Evolutionary conservation across 1,140 invertebrate genomes (phyloP).

Genomic region (Lanistes nyassanus): DNA sequence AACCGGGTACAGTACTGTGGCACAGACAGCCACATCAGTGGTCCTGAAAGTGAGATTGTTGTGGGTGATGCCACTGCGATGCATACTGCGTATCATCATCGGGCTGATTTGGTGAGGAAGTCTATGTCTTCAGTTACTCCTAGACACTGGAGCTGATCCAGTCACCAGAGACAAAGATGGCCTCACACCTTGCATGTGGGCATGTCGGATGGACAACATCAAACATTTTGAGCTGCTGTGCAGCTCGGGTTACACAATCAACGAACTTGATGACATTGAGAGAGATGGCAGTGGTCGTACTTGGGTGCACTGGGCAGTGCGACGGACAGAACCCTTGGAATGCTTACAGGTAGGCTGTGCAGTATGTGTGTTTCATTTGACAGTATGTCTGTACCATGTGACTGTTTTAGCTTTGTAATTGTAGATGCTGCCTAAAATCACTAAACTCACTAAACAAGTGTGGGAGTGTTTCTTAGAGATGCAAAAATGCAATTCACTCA

Average conservation of each 20-base stretch:
- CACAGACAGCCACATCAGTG: no score
- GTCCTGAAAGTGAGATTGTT: no score
- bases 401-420: no score
- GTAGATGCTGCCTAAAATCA: no score
- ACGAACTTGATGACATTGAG: conserved; percentile 61
- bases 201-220: conserved; percentile 65
- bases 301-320: conserved; percentile 66
- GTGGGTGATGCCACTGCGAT: no score
- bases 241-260: conserved; percentile 40
- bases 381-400: no score
- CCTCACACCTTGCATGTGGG: conserved; percentile 67
- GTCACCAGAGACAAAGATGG: conserved; percentile 63
- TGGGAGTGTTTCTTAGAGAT: no score
- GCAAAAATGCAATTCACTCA: no score
- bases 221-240: conserved; percentile 63
- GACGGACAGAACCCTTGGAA: conserved; percentile 63
- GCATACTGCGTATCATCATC: no score
- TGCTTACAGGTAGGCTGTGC: conserved; percentile 60
- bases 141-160: conserved; percentile 52
- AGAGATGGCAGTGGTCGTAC: conserved; percentile 63
- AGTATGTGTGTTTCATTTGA: background rate
- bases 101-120: background rate
- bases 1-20: no score
- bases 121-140: conserved; percentile 47
- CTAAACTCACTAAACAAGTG: no score